phyloP scores from a whole-genome alignment of 2,797 vertebrate species.

The Melanotaenia boesemani region DNA sequence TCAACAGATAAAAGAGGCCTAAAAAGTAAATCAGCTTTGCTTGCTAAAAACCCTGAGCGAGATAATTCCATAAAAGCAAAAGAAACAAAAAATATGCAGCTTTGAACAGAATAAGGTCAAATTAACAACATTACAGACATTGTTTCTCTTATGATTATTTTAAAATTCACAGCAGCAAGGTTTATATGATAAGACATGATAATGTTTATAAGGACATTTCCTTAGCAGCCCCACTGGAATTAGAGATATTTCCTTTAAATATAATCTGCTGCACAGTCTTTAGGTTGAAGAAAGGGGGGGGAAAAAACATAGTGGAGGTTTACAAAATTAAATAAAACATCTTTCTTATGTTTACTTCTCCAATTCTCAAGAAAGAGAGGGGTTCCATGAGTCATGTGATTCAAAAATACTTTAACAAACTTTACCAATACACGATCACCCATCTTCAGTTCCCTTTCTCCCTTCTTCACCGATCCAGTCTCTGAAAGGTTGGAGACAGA shows the following conservation, averaged over 20 bases:
- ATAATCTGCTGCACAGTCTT: conserved; percentile 20
- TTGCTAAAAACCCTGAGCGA: conserved; percentile 47
- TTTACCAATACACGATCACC: conserved; percentile 96
- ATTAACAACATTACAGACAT: conserved; percentile 5
- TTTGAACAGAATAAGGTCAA: conserved; percentile 16
- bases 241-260: conserved; percentile 53
- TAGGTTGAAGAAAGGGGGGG: neutral
- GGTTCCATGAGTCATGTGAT: conserved; percentile 16
- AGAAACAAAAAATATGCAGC: conserved; percentile 22
- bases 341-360: conserved; percentile 26
- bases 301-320: conserved; percentile 11
- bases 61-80: conserved; percentile 61
- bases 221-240: conserved; percentile 27
- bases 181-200: conserved; percentile 18
- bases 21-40: conserved; percentile 61
- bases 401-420: conserved; percentile 20
- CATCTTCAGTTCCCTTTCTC: conserved; percentile 95
- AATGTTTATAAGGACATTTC: conserved; percentile 36
- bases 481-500: conserved; percentile 97
- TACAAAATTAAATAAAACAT: neutral
- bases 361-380: conserved; percentile 2
- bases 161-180: conserved; percentile 24
- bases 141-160: conserved; percentile 3
- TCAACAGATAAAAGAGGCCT: conserved; percentile 37
- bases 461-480: conserved; percentile 94